phyloP scores from a whole-genome alignment of 2,797 vertebrate genomes.

The Meda fulgida region DNA sequence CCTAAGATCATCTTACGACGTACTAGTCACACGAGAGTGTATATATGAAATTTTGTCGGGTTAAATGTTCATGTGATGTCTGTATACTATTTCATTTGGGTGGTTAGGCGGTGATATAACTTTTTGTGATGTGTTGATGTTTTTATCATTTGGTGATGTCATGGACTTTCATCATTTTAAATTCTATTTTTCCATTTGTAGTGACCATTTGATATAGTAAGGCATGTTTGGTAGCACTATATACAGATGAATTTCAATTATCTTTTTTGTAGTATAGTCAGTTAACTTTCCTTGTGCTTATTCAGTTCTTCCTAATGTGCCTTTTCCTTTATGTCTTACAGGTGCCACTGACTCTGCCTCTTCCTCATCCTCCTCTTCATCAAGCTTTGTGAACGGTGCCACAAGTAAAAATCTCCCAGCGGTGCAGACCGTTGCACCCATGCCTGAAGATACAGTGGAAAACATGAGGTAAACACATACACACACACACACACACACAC shows the following conservation, averaged over 20 bases:
- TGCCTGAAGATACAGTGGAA: constrained; percentile 97
- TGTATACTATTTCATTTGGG: background rate
- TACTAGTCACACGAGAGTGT: background rate
- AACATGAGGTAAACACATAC: constrained; percentile 89
- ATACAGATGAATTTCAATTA: background rate
- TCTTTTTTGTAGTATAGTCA: background rate
- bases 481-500: constrained; percentile 15
- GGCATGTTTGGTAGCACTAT: background rate
- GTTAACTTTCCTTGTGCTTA: background rate
- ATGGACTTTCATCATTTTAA: background rate
- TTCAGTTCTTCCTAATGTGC: background rate
- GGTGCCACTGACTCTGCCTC: constrained; percentile 97
- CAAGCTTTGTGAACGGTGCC: constrained; percentile 97
- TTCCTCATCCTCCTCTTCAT: constrained; percentile 95
- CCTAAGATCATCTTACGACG: background rate
- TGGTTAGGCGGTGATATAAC: background rate
- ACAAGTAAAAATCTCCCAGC: constrained; percentile 99
- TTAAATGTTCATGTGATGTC: background rate
- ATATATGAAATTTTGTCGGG: background rate
- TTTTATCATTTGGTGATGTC: background rate
- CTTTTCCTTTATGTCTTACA: constrained; percentile 65
- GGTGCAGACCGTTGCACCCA: constrained; percentile 97
- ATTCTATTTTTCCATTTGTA: background rate
- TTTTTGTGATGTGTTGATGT: background rate
- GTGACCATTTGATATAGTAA: background rate